Evolutionary conservation across 2,888 invertebrate genomes (phyloP).

Genomic region (Eurois occulta): DNA sequence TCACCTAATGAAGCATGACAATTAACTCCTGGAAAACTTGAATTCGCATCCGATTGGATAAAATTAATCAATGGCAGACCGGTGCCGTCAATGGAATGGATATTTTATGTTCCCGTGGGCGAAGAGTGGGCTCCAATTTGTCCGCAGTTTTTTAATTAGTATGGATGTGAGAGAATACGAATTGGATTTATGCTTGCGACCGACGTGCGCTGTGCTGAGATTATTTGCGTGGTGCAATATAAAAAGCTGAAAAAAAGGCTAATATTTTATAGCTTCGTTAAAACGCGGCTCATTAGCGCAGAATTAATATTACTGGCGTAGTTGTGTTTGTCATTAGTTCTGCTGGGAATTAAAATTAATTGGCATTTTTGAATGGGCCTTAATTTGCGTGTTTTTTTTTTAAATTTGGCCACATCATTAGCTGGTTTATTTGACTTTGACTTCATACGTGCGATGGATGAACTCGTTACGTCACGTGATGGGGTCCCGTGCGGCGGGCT

Average conservation of each 20-base stretch:
- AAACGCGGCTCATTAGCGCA: conserved; percentile 67
- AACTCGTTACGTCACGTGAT: conserved; percentile 43
- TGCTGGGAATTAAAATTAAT: conserved; percentile 66
- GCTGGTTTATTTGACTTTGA: conserved; percentile 41
- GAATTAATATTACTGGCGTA: conserved; percentile 65
- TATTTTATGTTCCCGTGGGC: conserved; percentile 89
- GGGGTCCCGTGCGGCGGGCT: conserved; percentile 39
- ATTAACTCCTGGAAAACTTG: conserved; percentile 86
- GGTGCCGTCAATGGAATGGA: conserved; percentile 84
- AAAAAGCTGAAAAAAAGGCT: conserved; percentile 67
- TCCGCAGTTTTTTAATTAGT: conserved; percentile 90
- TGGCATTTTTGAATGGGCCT: conserved; percentile 61
- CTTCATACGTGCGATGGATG: conserved; percentile 28
- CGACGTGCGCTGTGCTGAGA: conserved; percentile 69
- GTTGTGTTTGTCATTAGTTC: conserved; percentile 64
- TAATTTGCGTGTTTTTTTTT: conserved; percentile 49
- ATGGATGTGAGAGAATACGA: conserved; percentile 87
- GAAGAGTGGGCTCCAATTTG: conserved; percentile 87
- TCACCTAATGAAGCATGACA: conserved; percentile 84
- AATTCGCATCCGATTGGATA: conserved; percentile 86
- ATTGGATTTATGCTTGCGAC: conserved; percentile 83
- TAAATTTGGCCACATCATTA: conserved; percentile 52
- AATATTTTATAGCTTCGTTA: conserved; percentile 69
- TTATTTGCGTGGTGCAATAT: conserved; percentile 69
- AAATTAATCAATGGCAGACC: conserved; percentile 87